Conservation (phyloP, 30 jellyfish, hydroid and myxozoan genomes). For the Aurelia aurita region DNA sequence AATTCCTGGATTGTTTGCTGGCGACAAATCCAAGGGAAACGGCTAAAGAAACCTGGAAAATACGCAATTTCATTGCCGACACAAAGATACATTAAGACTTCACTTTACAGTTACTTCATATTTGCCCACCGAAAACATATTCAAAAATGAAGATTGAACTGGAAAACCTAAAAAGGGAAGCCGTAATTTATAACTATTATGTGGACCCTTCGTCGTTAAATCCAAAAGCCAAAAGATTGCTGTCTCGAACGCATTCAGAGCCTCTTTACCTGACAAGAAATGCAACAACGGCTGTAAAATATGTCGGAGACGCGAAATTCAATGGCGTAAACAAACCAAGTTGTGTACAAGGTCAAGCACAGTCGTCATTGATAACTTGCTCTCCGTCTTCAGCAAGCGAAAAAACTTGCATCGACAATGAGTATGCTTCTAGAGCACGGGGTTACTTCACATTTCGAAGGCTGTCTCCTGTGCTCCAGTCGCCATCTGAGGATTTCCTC, state of each 20-base stretch:
- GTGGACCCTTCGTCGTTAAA: neutral
- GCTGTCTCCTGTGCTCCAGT: slow-evolving; percentile 2
- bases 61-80: no score
- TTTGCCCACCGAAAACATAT: no score
- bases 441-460: neutral
- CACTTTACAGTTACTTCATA: no score
- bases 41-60: no score
- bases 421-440: neutral
- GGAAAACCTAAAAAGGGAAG: neutral
- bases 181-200: neutral
- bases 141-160: neutral
- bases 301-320: no score
- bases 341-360: no score
- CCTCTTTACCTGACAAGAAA: slow-evolving; percentile 10
- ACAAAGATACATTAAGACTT: no score
- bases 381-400: neutral
- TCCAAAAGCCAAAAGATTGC: neutral
- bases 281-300: no score
- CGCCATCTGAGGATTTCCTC: neutral
- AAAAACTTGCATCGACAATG: neutral
- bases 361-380: no score
- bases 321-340: no score
- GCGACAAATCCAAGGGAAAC: no score
- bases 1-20: no score
- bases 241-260: slow-evolving; percentile 6